Base-by-base conservation (phyloP, 64 coral and sea anemone species). In the Stichodactyla helianthus region DNA sequence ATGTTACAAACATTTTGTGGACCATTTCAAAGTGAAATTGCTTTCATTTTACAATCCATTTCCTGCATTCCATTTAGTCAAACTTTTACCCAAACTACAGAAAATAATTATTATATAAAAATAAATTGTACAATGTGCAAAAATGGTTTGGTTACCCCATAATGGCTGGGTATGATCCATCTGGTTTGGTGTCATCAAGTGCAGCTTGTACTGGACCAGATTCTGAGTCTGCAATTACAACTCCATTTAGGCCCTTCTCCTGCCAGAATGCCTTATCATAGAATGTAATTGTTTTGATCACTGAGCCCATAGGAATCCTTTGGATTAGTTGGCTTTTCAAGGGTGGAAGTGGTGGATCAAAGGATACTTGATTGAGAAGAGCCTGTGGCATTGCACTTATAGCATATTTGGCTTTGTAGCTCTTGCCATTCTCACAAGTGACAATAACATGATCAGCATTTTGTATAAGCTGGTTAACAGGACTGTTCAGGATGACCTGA, bases 311-410 rank as follows among this genome's bases (percentile, higher is more conserved):
- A 0, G 95, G 95, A 18, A 98, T 98, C 28, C 90, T 83, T 65
- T 98, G 95, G 25, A 98, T 89, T 55, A 98, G 55, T 50, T 98
- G 95, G 68, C 94, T 98, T 79, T 94, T 98, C 59, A 98, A 82
- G 9, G 95, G 89, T 85, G 95, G 93, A 27, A 98, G 91, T 83
- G 92, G 95, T n/a, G 95, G 95, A 5, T 89, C 85, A 90, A 98
- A 98, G 83, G 88, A 87, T 19, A 98, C 85, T 88, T 70, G 93
- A 53, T 94, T 89, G 7, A 98, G 84, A 55, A 98, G 88, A 82
- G 95, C 95, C 64, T 98, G 95, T 2, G 95, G 95, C 85, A 98
- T 98, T 65, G 95, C 95, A 94, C 95, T 98, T 50, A 98, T 94
- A 51, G 78, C 92, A 81, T 88, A 98, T 51, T 94, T 79, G 15